Evolutionary conservation across 2,888 invertebrate species (phyloP), one percentile per base, ranked within the genome.

Genomic region (Suillia variegata): DNA sequence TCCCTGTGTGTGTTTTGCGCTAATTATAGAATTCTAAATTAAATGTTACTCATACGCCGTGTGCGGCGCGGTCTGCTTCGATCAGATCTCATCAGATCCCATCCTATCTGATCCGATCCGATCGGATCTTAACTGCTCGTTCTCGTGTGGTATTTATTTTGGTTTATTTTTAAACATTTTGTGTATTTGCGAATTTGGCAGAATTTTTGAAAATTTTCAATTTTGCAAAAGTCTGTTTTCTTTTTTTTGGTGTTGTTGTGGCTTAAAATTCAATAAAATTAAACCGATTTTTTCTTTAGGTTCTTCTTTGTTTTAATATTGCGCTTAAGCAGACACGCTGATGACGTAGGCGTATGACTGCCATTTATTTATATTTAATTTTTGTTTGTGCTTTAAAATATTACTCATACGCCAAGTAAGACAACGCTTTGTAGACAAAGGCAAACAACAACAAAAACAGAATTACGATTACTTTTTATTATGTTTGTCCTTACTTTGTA

Each of bases 31-130:
- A 21, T 6, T 6, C 47, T 17, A 56, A 62, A 56, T 62, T 31
- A 62, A 58, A 51, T 54, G 53, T 61, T 61, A 61, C 53, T 62
- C 57, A 64, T 61, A 51, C 59, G 61, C 42, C 21, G 31, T 22
- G 56, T 45, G 34, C 26, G 54, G 49, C 15, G 34, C 56, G 38
- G 53, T 59, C 51, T 56, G 52, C 20, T 49, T 18, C 22, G 17
- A 20, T 15, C 20, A 48, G 22, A 12, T 48, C n/a, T n/a, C n/a
- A n/a, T n/a, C n/a, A n/a, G n/a, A n/a, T n/a, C n/a, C n/a, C n/a
- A n/a, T n/a, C n/a, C n/a, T n/a, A n/a, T n/a, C n/a, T n/a, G n/a
- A n/a, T n/a, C n/a, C n/a, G n/a, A n/a, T n/a, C n/a, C n/a, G n/a
- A n/a, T n/a, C n/a, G n/a, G n/a, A n/a, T n/a, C n/a, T n/a, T n/a